A percentile compares a stretch with the other conserved stretches of the same genome.
These are phyloP conservation scores for Holacanthella duospinosa DNA, from an alignment of 2,888 invertebrate species.

Conservation along the genomic window DNA sequence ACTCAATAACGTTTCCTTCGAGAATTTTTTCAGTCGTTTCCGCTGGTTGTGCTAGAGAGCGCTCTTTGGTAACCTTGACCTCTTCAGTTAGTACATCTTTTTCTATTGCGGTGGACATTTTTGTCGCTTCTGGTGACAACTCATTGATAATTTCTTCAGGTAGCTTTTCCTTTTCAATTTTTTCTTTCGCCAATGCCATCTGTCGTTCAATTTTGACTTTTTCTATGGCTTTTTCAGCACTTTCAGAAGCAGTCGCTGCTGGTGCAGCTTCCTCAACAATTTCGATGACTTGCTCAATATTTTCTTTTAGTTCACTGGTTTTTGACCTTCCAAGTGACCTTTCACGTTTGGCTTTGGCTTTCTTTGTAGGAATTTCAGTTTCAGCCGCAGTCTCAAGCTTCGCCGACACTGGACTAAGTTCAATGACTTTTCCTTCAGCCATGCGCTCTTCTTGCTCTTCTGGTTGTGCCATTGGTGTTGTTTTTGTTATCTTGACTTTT, in stretches of 20 bases:
- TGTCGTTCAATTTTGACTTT: background rate
- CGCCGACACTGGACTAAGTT: background rate
- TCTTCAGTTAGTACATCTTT: slow-evolving; percentile 8
- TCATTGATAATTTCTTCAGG: slow-evolving; percentile 6
- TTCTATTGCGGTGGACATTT: background rate
- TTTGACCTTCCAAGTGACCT: background rate
- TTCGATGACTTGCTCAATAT: background rate
- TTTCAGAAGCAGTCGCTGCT: background rate
- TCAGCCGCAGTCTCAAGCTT: background rate
- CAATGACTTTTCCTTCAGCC: slow-evolving; percentile 9
- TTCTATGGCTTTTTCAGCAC: background rate
- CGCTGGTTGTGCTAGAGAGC: slow-evolving; percentile 27
- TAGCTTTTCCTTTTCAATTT: slow-evolving; percentile 10
- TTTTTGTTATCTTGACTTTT: background rate
- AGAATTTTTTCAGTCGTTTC: slow-evolving; percentile 26
- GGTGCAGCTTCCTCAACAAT: background rate
- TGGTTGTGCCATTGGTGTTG: slow-evolving; percentile 12
- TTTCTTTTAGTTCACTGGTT: slow-evolving; percentile 23
- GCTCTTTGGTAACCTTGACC: slow-evolving; percentile 11
- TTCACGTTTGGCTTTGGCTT: slow-evolving; percentile 9
- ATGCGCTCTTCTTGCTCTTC: slow-evolving; percentile 16
- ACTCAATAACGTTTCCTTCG: slow-evolving; percentile 39
- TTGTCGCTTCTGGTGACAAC: background rate
- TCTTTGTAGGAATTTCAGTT: background rate
- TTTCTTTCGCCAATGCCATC: background rate